Evolutionary conservation across 1,140 invertebrate genomes (phyloP), one percentile per base, ranked within the genome.

Genomic region (Sogatella furcifera): DNA sequence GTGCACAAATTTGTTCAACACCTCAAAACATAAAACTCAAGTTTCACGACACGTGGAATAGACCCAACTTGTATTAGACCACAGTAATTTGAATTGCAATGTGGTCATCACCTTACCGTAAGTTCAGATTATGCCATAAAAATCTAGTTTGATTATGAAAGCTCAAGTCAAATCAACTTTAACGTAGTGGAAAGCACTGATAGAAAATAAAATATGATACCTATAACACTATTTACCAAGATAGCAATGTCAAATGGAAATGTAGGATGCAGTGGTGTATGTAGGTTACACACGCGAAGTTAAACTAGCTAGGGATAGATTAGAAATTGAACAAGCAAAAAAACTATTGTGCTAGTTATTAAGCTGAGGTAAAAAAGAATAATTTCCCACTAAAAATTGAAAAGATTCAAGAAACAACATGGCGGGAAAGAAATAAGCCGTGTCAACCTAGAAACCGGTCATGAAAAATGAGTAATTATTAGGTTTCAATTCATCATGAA

Each of bases 381-480:
- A 5, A 38, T 38, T 38, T 38, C 8, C 5, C 5, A 38, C 11
- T 38, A 10, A 1, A 38, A 38, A 38, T 38, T 38, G 11, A 38
- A 38, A 38, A 38, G 34, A 38, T 11, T 38, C 34, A 38, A 46
- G 56, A 64, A 64, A 55, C 63, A 64, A 64, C 63, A 64, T 64
- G 63, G 63, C 63, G 63, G 53, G 60, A 60, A 64, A 55, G 49
- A 22, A 52, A 22, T 46, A 42, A 55, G 41, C 63, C 58, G 60
- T 64, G 63, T 64, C 63, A 64, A 64, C 63, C 56, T 52, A 61
- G 59, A 46, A 54, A 46, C 62, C 62, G 62, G 62, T 64, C 2
- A 52, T 10, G 5, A n/a, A 41, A 57, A 11, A 22, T 55, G 14
- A 22, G 19, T 6, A 10, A 38, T 38, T 11, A 9, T 11, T 9